phyloP scores from a whole-genome alignment of 2,888 invertebrate genomes.

The Microctonus hyperodae region DNA sequence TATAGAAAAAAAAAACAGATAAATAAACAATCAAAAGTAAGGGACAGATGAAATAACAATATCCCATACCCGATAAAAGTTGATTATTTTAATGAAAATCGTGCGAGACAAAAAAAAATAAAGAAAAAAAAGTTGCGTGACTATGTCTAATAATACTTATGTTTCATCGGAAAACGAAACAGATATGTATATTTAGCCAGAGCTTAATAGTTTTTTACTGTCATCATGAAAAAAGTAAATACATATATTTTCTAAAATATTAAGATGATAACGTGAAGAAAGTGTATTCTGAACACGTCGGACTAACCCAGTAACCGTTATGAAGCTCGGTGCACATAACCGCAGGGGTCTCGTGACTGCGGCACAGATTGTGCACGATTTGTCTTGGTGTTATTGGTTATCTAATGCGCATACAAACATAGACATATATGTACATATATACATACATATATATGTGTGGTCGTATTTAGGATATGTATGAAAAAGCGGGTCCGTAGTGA shows the following conservation, averaged over 20 bases:
- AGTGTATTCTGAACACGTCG: conserved; percentile 17
- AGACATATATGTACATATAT: too few species aligned
- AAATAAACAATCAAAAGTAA: neutral
- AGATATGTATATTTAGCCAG: too few species aligned
- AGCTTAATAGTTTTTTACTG: too few species aligned
- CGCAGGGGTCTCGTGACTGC: conserved; percentile 6
- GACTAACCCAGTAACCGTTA: conserved; percentile 35
- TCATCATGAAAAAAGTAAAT: neutral
- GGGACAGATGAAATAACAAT: neutral
- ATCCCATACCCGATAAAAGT: neutral
- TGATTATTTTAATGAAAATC: conserved; percentile 3
- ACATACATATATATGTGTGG: neutral
- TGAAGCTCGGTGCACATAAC: conserved; percentile 17
- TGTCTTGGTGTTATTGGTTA: conserved; percentile 15
- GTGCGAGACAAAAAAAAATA: neutral
- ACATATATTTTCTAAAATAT: neutral
- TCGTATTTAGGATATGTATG: conserved; percentile 6
- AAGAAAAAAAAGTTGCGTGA: conserved; percentile 1
- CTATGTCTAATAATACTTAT: conserved; percentile 6
- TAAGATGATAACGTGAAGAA: neutral
- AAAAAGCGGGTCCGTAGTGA: conserved; percentile 36
- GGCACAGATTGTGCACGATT: conserved; percentile 15
- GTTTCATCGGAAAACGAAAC: neutral
- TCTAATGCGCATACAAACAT: conserved; percentile 8
- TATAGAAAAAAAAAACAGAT: neutral